Evolutionary conservation across 2,797 vertebrate genomes (phyloP), one percentile per base, ranked within the genome.

Genomic region (Rhinoraja longicauda): DNA sequence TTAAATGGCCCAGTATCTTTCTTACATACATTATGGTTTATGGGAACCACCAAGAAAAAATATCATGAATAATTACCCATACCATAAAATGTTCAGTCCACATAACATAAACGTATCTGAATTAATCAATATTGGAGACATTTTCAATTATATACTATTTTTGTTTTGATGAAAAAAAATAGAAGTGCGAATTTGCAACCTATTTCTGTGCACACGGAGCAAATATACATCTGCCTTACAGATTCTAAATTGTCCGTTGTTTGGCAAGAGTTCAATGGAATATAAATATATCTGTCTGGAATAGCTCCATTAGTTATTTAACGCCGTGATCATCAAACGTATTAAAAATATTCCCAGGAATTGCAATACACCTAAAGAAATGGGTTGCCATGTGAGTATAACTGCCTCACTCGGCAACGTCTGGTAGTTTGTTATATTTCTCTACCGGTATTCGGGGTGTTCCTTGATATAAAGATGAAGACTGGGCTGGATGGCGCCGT

Each of bases 391-490:
- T 36, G n/a, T 67, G 59, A 67, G 84, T 88, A 4, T 7, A 21
- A 36, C 15, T 86, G 19, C 45, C 45, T 86, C 82, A 86, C 57
- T 86, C 53, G 57, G 57, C 57, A 29, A 32, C 13, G 67, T 12
- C 67, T 73, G 3, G 32, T 64, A 73, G 67, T 73, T 73, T 73
- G 67, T 73, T 73, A 21, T 26, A 8, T 64, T 64, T 88, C 67
- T 62, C 84, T 84, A 19, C 84, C 26, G n/a, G 4, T 59, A 29
- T 26, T 19, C 17, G 15, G 67, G 45, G 67, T 45, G 24, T 19
- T 91, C 39, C 70, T 75, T 29, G 90, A 73, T 73, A 72, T 39
- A 92, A 29, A 92, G 70, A 70, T 36, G 15, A 73, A 75, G 90
- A n/a, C 90, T 29, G 39, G 39, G 5, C 21, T 73, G 70, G 0